Percentiles rank a stretch among this genome's conserved stretches.
Evolutionary conservation across 2,797 vertebrate genomes (phyloP).

Genomic region (Aplochiton taeniatus): DNA sequence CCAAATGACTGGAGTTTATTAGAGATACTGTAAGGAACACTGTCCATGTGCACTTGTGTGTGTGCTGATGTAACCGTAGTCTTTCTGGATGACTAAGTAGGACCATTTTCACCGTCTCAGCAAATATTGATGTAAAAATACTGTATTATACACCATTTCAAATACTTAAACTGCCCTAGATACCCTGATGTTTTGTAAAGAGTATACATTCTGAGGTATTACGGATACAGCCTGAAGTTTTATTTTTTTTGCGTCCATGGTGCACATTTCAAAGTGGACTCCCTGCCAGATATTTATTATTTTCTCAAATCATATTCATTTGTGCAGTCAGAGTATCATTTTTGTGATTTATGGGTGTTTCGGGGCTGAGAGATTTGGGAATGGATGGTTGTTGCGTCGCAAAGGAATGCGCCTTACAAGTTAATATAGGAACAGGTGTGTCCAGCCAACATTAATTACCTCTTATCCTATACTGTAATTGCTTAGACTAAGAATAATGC

Average conservation of each 20-base stretch:
- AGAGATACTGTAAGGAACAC: not conserved
- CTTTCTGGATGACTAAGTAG: slow-evolving; percentile 15
- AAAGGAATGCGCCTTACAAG: not conserved
- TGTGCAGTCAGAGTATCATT: too few relatives aligned
- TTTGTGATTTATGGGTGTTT: too few relatives aligned
- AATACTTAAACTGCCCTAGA: not conserved
- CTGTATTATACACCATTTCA: slow-evolving; percentile 38
- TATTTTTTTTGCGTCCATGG: not conserved
- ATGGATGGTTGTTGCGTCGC: too few relatives aligned
- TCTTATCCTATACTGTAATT: slow-evolving; percentile 1
- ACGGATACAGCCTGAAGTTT: not conserved
- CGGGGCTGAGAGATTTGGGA: too few relatives aligned
- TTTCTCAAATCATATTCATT: too few relatives aligned
- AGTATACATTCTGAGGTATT: slow-evolving; percentile 8
- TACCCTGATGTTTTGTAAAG: slow-evolving; percentile 24
- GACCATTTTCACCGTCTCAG: slow-evolving; percentile 13
- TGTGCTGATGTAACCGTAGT: slow-evolving; percentile 35
- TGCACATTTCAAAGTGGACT: not conserved
- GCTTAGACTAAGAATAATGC: not conserved
- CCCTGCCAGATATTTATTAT: not conserved
- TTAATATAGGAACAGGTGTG: slow-evolving; percentile 3
- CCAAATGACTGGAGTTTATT: not conserved
- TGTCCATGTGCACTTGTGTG: slow-evolving; percentile 30
- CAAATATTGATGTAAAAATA: slow-evolving; percentile 37
- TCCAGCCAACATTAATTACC: not conserved